Base-by-base conservation (phyloP, 2,888 invertebrate species). In the Acheta domesticus region DNA sequence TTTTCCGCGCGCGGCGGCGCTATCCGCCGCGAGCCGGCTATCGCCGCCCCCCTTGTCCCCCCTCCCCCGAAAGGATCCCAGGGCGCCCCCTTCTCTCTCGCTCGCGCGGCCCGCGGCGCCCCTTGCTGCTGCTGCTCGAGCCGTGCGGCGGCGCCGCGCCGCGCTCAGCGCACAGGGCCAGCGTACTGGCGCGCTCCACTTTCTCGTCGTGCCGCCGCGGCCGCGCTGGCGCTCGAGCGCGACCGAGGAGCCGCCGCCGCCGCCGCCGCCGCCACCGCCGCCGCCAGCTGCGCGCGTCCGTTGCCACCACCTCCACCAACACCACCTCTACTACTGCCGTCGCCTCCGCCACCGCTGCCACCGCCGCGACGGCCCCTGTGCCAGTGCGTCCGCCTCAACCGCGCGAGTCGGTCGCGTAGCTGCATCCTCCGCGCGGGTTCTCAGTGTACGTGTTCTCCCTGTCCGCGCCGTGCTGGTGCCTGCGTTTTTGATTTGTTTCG, bases 121-220 rank as follows among this genome's bases (percentile, higher is more conserved):
- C 36, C 36, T 5, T 1, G 36, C 36, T 36, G 36, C 36, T 8
- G 36, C 36, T 36, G 36, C 36, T 36, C 36, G 36, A 36, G 36
- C 8, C 36, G 36, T 36, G 36, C 36, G 36, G 36, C 36, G 36
- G 36, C 36, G 36, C 36, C 62, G 62, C n/a, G 62, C 14, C 16
- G 16, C 62, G 14, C 14, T n/a, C 16, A 14, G 16, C 16, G 62
- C 62, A n/a, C 62, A 19, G 62, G 62, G 62, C 62, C 62, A 62
- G 62, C 62, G 62, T n/a, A 19, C 62, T 62, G n/a, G 62, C n/a
- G 62, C 62, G 62, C 62, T 62, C 62, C 62, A 62, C 62, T 62
- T 62, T 62, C 62, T 62, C 62, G 62, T n/a, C 16, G n/a, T n/a
- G 62, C 62, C 62, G 62, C 8, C 36, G 36, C 36, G 36, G 36